phyloP scores from a whole-genome alignment of 2,113 vertebrate species.

The Gorilla gorilla region DNA sequence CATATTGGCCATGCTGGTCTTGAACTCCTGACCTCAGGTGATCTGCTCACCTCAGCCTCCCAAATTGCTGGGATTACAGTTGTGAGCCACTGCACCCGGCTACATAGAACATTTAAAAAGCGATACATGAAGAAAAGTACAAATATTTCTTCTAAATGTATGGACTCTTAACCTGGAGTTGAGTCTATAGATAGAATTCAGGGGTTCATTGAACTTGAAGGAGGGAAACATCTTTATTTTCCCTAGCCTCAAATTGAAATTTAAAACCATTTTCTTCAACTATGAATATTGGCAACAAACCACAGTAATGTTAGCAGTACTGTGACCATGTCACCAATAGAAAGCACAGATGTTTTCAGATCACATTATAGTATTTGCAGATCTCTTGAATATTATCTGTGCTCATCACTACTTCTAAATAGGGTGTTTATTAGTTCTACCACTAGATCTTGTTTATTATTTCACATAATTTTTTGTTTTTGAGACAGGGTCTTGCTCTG shows the following conservation, averaged over 20 bases:
- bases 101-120: constrained; percentile 88
- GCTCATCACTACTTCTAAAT: not conserved
- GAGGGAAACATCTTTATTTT: not conserved
- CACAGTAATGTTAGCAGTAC: not conserved
- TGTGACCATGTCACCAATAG: not conserved
- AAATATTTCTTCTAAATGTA: constrained; percentile 90
- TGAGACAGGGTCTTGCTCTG: too few relatives aligned
- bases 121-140: constrained; percentile 92
- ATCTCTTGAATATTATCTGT: not conserved
- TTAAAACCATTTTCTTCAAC: not conserved
- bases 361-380: not conserved
- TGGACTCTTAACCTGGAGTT: not conserved
- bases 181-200: not conserved
- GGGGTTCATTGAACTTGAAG: not conserved
- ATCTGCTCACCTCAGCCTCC: too few relatives aligned
- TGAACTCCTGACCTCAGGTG: too few relatives aligned
- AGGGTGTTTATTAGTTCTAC: not conserved
- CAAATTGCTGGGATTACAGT: too few relatives aligned
- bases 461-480: not conserved
- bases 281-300: not conserved
- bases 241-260: not conserved
- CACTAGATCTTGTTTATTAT: not conserved
- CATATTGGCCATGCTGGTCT: too few relatives aligned
- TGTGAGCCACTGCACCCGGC: too few relatives aligned
- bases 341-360: not conserved